Conservation (phyloP, 2,888 invertebrate species). For the Cataglyphis rosenhaueri region DNA sequence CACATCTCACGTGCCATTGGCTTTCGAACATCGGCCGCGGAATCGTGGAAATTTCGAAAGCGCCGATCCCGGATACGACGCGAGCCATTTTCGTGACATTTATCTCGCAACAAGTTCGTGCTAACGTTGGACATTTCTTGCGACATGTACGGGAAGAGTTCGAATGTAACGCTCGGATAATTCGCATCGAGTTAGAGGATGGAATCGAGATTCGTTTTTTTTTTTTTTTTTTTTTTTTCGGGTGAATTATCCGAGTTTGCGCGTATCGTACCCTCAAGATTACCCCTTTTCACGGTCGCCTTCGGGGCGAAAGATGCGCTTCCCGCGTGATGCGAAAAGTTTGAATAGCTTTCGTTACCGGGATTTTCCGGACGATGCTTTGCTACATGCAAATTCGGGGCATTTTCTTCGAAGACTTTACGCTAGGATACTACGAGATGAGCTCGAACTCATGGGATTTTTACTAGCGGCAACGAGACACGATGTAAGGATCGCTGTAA, state of each 20-base stretch:
- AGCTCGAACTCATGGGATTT: constrained; percentile 35
- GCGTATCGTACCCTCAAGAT: constrained; percentile 44
- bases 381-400: constrained; percentile 68
- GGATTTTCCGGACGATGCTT: constrained; percentile 56
- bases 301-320: constrained; percentile 40
- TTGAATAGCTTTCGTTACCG: constrained; percentile 66
- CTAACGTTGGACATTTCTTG: constrained; percentile 41
- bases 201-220: constrained; percentile 21
- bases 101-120: constrained; percentile 54
- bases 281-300: constrained; percentile 70
- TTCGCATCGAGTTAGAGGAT: constrained; percentile 50
- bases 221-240: not conserved
- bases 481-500: constrained; percentile 26
- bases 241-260: constrained; percentile 50
- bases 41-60: constrained; percentile 46
- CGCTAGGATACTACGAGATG: constrained; percentile 43
- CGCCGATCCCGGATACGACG: constrained; percentile 26
- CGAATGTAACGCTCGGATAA: constrained; percentile 46
- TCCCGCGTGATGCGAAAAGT: constrained; percentile 66
- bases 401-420: constrained; percentile 48
- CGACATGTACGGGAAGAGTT: constrained; percentile 43
- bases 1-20: constrained; percentile 43
- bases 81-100: constrained; percentile 52
- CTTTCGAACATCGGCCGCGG: constrained; percentile 18
- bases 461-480: constrained; percentile 29